phyloP scores from a whole-genome alignment of 2,113 vertebrate genomes.

The Grus americana region DNA sequence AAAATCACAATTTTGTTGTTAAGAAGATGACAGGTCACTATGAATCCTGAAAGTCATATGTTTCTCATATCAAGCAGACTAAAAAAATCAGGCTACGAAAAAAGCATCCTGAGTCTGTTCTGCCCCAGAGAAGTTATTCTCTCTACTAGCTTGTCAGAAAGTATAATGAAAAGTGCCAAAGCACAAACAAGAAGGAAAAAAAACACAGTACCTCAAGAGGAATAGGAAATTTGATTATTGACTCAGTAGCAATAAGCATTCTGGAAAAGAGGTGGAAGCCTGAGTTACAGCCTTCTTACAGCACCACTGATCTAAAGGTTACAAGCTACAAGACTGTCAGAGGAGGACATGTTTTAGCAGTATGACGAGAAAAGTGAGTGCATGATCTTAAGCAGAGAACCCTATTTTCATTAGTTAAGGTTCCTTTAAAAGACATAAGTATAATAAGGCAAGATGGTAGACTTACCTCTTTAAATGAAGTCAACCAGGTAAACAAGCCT shows the following conservation, averaged over 20 bases:
- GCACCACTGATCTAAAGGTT: background rate
- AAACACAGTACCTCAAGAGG: background rate
- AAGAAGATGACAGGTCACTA: background rate
- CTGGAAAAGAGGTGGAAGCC: background rate
- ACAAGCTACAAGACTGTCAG: background rate
- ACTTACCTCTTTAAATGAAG: background rate
- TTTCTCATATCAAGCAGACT: background rate
- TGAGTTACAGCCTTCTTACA: background rate
- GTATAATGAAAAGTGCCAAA: background rate
- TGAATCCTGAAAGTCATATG: background rate
- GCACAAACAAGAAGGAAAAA: background rate
- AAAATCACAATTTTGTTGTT: background rate
- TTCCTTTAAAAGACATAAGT: background rate
- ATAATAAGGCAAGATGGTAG: background rate
- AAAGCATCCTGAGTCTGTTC: background rate
- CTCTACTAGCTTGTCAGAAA: background rate
- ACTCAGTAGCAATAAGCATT: background rate
- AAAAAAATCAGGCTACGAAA: background rate
- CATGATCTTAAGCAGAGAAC: background rate
- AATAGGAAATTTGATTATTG: background rate
- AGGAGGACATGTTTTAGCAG: background rate
- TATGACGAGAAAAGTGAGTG: background rate
- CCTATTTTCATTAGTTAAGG: background rate
- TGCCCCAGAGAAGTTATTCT: background rate
- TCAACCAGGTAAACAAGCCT: background rate